phyloP scores from a whole-genome alignment of 23 tunicate species.

The Phallusia fumigata region DNA sequence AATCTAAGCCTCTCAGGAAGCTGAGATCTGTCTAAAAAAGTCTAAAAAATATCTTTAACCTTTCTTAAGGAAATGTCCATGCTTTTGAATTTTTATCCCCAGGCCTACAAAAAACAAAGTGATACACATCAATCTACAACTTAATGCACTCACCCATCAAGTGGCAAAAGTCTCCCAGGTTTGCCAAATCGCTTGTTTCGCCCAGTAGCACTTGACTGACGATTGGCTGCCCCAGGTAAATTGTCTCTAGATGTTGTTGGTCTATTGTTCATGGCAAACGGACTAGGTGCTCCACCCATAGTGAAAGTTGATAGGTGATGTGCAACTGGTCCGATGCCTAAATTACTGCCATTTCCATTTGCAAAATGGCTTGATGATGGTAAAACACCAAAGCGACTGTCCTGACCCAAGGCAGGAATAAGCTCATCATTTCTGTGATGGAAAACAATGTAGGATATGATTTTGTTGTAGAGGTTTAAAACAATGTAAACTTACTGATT shows the following conservation, averaged over 20 bases:
- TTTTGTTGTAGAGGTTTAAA: neutral
- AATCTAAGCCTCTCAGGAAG: neutral
- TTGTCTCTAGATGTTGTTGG: slow-evolving; percentile 23
- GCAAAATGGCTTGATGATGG: slow-evolving; percentile 36
- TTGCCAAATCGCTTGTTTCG: slow-evolving; percentile 32
- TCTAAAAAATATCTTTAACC: no score
- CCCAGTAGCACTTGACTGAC: slow-evolving; percentile 53
- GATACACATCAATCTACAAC: neutral
- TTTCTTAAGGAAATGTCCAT: no score
- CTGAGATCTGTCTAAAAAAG: neutral
- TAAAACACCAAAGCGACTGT: slow-evolving; percentile 6
- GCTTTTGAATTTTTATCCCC: no score
- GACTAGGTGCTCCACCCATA: slow-evolving; percentile 27
- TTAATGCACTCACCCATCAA: slow-evolving; percentile 40
- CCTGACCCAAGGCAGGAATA: slow-evolving; percentile 9
- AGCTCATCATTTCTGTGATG: slow-evolving; percentile 35
- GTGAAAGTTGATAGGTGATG: slow-evolving; percentile 32
- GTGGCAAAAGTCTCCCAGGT: slow-evolving; percentile 40
- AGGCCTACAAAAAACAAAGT: no score
- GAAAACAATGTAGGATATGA: neutral
- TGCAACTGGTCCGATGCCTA: slow-evolving; percentile 1
- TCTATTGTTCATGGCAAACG: slow-evolving; percentile 24
- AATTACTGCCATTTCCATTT: neutral
- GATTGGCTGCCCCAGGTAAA: neutral
- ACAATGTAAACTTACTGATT: slow-evolving; percentile 12